A percentile compares a stretch with the other conserved stretches of the same genome.
Evolutionary conservation across 2,888 invertebrate species (phyloP).

Genomic region (Ariolimax columbianus): DNA sequence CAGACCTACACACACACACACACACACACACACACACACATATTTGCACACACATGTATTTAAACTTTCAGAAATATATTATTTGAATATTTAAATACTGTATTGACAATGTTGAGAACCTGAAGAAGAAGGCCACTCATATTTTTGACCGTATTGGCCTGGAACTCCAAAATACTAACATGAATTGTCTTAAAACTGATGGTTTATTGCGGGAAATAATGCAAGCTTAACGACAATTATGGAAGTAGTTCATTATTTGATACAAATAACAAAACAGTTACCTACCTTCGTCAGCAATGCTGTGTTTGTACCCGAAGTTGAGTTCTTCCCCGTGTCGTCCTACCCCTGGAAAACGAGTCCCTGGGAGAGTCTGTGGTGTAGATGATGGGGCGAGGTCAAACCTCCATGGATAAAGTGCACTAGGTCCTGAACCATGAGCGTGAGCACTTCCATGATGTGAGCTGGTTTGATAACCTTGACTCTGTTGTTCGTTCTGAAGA

Average conservation of each 20-base stretch:
- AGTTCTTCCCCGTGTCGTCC: conserved; percentile 54
- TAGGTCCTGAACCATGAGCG: conserved; percentile 41
- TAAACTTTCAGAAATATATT: too few relatives aligned
- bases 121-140: too few relatives aligned
- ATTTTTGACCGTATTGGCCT: too few relatives aligned
- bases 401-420: conserved; percentile 69
- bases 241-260: background rate
- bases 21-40: too few relatives aligned
- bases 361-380: conserved; percentile 46
- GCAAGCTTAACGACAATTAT: background rate
- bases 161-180: too few relatives aligned
- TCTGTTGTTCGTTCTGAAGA: conserved; percentile 55
- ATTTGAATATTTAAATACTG: too few relatives aligned
- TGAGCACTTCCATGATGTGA: conserved; percentile 52
- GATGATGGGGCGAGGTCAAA: conserved; percentile 59
- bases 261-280: background rate
- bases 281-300: conserved; percentile 63
- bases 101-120: too few relatives aligned
- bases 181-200: too few relatives aligned
- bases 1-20: too few relatives aligned
- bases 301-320: conserved; percentile 57
- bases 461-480: conserved; percentile 57
- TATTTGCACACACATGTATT: too few relatives aligned
- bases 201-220: too few relatives aligned
- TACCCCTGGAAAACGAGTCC: conserved; percentile 51